These are phyloP conservation scores for Ochotona princeps DNA, from an alignment of 2,113 vertebrate genomes.

Conservation along the genomic window DNA sequence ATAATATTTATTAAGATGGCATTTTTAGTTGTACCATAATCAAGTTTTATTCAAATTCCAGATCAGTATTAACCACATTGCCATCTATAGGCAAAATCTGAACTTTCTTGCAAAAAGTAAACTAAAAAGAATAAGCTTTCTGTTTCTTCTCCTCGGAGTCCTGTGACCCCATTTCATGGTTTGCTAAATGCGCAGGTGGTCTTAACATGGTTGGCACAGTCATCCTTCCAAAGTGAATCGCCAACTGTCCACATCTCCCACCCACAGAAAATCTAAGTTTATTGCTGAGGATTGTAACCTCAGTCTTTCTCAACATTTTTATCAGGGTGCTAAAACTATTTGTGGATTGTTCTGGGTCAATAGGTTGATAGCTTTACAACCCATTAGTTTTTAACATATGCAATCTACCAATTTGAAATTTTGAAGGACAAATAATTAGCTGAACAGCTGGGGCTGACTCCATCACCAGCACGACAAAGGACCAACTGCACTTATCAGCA, in stretches of 20 bases:
- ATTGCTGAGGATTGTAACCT: neutral
- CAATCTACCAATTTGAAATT: neutral
- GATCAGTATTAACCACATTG: neutral
- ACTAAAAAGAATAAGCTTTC: neutral
- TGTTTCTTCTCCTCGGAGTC: neutral
- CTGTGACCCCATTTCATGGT: neutral
- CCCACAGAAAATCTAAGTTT: neutral
- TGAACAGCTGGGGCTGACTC: neutral
- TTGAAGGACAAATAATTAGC: neutral
- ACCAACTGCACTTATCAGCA: neutral
- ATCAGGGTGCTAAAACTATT: neutral
- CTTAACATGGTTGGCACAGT: neutral
- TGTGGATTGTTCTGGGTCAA: neutral
- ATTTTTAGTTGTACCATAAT: conserved; percentile 30
- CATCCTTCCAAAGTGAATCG: neutral
- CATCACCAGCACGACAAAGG: neutral
- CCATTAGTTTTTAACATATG: neutral
- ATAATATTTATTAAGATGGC: conserved; percentile 14
- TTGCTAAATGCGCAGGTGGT: neutral
- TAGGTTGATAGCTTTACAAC: neutral
- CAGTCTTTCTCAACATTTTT: neutral
- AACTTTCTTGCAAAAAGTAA: neutral
- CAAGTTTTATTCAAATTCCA: neutral
- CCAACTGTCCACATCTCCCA: neutral
- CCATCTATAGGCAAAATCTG: neutral